phyloP scores from a whole-genome alignment of 2,113 vertebrate species.

The Amazona vittata region DNA sequence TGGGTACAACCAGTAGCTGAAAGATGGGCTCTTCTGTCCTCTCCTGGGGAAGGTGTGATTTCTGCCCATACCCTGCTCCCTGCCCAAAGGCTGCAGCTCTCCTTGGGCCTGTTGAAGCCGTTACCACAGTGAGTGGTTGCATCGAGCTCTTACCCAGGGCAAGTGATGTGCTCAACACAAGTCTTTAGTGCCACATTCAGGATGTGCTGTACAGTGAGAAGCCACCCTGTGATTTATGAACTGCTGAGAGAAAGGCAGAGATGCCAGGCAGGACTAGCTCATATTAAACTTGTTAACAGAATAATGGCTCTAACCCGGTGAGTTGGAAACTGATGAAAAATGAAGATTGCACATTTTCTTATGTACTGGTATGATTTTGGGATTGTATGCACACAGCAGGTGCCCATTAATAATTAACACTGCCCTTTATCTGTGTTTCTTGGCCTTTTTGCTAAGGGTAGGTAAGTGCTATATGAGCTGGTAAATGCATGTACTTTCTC shows the following conservation, averaged over 20 bases:
- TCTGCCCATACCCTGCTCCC: neutral
- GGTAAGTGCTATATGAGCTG: neutral
- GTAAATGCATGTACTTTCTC: neutral
- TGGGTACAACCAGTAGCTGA: neutral
- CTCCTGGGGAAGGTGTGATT: neutral
- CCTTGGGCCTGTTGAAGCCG: neutral
- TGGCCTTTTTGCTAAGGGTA: conserved; percentile 6
- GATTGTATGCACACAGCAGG: neutral
- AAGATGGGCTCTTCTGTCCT: neutral
- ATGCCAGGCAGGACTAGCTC: neutral
- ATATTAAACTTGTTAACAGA: neutral
- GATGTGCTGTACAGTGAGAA: neutral
- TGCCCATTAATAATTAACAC: conserved; percentile 1
- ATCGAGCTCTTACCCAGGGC: neutral
- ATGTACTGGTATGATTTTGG: neutral
- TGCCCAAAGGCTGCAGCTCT: neutral
- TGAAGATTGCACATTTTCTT: neutral
- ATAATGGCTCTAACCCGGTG: neutral
- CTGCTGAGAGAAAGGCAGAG: neutral
- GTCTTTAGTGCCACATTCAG: neutral
- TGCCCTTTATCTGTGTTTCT: conserved; percentile 2
- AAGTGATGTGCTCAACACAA: neutral
- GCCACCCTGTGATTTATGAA: neutral
- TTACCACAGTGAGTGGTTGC: neutral
- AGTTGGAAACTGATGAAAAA: neutral